Base-by-base conservation (phyloP, 2,888 invertebrate species). In the Drosophila niveifrons region DNA sequence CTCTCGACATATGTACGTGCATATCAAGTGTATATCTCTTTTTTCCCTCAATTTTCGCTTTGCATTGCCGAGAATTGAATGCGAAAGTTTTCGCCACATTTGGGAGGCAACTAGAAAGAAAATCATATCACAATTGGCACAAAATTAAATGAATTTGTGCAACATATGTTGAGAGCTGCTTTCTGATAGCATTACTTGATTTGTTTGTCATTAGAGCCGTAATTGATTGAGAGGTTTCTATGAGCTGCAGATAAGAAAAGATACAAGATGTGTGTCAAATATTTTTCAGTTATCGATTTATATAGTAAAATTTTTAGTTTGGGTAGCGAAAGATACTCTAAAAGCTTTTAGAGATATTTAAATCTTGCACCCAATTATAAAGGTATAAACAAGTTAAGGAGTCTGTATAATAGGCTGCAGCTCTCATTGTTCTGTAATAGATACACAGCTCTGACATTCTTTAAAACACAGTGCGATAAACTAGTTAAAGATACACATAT, bases 11-110 rank as follows among this genome's bases (percentile, higher is more conserved):
- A 18, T 70, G 65, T 77, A 63, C 68, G 78, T 80, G 85, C 69
- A 68, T 80, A 72, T 80, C 64, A 78, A 81, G 78, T 72, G 62
- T 68, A 79, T 59, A 84, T 85, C 68, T 86, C n/a, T 65, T 70
- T 76, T 65, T 65, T 70, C 73, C 63, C 66, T 80, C 67, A 64
- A 67, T 72, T 72, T 82, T 66, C 72, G 65, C 73, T 69, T 71
- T 77, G 31, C 15, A 52, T 29, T 10, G 31, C 52, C 50, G n/a
- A 11, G 18, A 44, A 52, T 31, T 31, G 44, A 18, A 61, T 31
- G 29, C 50, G 29, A 41, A 50, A 18, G 31, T 50, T 41, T 31
- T 23, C 23, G 55, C 43, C 28, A 31, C 31, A 44, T 31, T 44
- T n/a, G 28, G 28, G 34, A 11, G 23, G 46, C 13, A 34, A 44